These are phyloP conservation scores for Galeopterus variegatus DNA, from an alignment of 2,113 vertebrate genomes.

Conservation along the genomic window DNA sequence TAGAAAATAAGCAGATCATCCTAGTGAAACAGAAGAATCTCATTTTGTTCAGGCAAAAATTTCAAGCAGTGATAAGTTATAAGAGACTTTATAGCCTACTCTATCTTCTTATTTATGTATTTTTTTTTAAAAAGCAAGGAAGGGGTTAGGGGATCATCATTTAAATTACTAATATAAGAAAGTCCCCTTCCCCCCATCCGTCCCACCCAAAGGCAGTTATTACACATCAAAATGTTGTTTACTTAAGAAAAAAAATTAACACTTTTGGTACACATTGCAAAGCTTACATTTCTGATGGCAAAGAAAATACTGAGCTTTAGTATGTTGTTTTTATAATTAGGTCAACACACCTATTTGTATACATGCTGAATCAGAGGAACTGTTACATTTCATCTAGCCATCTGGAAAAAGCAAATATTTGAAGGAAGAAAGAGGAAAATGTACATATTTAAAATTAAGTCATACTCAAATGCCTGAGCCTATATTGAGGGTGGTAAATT, in stretches of 20 bases:
- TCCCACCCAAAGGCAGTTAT: neutral
- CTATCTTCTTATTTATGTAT: neutral
- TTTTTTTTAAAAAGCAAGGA: neutral
- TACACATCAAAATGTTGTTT: neutral
- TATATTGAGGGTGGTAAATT: neutral
- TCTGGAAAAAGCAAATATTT: conserved; percentile 70
- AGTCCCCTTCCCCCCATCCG: neutral
- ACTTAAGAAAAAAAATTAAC: neutral
- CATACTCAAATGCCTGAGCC: neutral
- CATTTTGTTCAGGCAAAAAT: neutral
- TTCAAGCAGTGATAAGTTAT: neutral
- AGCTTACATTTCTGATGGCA: conserved; percentile 46
- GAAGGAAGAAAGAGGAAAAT: conserved; percentile 26
- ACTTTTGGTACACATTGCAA: neutral
- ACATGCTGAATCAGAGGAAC: neutral
- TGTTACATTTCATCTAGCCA: conserved; percentile 22
- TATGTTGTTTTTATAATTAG: conserved; percentile 59
- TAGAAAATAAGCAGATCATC: neutral
- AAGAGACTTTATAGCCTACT: neutral
- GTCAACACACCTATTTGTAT: conserved; percentile 41
- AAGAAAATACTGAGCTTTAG: neutral
- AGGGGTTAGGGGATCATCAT: neutral
- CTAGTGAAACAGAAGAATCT: neutral
- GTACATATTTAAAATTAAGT: conserved; percentile 44
- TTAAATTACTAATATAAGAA: neutral